These are phyloP conservation scores for Irena cyanogastra DNA, from an alignment of 2,113 vertebrate genomes.

Conservation along the genomic window DNA sequence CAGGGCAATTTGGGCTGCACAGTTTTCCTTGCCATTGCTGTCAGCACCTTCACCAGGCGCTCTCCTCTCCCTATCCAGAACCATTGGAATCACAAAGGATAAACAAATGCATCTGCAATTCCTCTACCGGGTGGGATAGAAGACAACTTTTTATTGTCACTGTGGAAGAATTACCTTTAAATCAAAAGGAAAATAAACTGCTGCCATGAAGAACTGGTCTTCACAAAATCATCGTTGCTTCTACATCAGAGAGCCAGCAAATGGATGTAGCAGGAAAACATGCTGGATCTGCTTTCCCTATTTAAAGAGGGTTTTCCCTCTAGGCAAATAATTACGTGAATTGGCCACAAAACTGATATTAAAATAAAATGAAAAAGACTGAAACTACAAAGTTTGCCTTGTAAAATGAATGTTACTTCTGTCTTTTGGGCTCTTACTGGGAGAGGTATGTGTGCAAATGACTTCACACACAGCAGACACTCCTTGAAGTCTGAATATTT, in stretches of 20 bases:
- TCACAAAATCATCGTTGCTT: neutral
- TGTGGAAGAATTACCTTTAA: conserved; percentile 1
- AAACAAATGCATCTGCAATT: neutral
- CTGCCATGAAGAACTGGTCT: neutral
- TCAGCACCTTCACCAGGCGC: neutral
- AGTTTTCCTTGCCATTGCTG: neutral
- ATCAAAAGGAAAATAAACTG: conserved; percentile 10
- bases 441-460: neutral
- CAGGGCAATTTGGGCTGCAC: neutral
- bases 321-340: neutral
- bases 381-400: neutral
- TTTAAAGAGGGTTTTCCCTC: neutral
- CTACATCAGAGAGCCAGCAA: neutral
- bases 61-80: neutral
- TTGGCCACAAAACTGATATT: conserved; percentile 23
- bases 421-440: neutral
- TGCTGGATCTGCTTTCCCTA: neutral
- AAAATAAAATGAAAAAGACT: neutral
- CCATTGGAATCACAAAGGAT: neutral
- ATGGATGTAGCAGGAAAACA: neutral
- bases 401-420: conserved; percentile 3
- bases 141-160: neutral
- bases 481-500: neutral
- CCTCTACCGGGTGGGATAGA: neutral
- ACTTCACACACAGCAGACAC: neutral